Evolutionary conservation across 2,113 vertebrate species (phyloP), one percentile per base, ranked within the genome.

Genomic region (Macrotis lagotis): DNA sequence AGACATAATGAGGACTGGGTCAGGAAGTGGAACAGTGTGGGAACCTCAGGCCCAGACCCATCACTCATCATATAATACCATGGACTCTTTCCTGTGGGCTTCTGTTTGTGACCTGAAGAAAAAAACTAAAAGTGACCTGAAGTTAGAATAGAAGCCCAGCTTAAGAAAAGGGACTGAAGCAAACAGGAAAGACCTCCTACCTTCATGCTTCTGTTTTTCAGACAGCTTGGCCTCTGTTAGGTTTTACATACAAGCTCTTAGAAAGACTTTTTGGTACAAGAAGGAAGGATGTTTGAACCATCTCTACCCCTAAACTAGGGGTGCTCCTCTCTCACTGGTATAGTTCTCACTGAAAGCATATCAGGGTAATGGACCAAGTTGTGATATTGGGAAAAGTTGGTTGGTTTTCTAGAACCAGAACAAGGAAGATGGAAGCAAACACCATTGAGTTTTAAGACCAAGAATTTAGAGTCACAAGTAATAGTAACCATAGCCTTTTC

Each of bases 361-460:
- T 94, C 89, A 92, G 93, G 74, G 91, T 95, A 91, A 92, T 51
- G 37, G 92, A 44, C 12, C 25, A 83, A 44, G n/a, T 19, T 94
- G 88, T 91, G 92, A 94, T 91, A 28, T 91, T 91, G 92, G 89
- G 93, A 90, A 59, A 94, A 92, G 94, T 52, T 96, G 91, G 93
- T 94, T 96, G 97, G 91, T 48, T 83, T 97, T 97, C 51, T 51
- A 94, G 91, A 94, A 89, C 89, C 91, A 96, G 88, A 55, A 95
- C 51, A 92, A 9, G 95, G 93, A 91, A 95, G 49, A 96, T 59
- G 90, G 66, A 91, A 96, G 50, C 92, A 91, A 3, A 92, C n/a
- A 44, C 66, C 37, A 83, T 37, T 8, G 6, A 74, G 37, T 74
- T 74, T 22, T 74, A 22, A 74, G 37, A 16, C 37, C 66, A n/a